These are phyloP conservation scores for Ennomos quercinarius DNA, from an alignment of 2,888 invertebrate genomes.

Conservation along the genomic window DNA sequence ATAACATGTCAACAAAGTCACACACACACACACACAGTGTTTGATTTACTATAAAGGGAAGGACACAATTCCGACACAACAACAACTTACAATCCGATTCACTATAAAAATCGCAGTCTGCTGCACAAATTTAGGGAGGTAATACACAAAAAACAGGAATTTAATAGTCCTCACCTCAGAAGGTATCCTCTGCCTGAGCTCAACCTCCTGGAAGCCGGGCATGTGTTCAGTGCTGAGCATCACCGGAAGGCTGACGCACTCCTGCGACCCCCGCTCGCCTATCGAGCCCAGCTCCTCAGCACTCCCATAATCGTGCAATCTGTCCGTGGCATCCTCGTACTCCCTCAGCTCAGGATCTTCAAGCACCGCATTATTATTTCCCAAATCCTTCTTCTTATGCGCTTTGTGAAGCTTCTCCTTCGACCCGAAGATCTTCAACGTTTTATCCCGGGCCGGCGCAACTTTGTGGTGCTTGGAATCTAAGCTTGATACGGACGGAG, in stretches of 20 bases:
- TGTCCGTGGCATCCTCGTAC: slow-evolving; percentile 69
- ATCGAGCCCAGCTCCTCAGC: slow-evolving; percentile 77
- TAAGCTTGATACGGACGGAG: slow-evolving; percentile 88
- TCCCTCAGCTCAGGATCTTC: slow-evolving; percentile 79
- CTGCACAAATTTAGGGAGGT: too few species aligned
- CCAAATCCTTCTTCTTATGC: slow-evolving; percentile 76
- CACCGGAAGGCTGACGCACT: slow-evolving; percentile 80
- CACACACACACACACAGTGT: too few species aligned
- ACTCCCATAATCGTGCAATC: slow-evolving; percentile 71
- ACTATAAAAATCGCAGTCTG: too few species aligned
- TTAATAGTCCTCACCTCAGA: slow-evolving; percentile 67
- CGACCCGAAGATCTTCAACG: slow-evolving; percentile 81
- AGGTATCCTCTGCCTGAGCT: slow-evolving; percentile 74
- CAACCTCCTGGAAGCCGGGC: slow-evolving; percentile 81
- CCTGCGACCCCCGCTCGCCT: slow-evolving; percentile 77
- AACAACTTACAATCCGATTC: too few species aligned
- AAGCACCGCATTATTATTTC: slow-evolving; percentile 79
- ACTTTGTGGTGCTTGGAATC: slow-evolving; percentile 86
- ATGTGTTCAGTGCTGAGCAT: slow-evolving; percentile 78
- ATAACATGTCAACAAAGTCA: too few species aligned
- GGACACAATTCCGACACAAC: too few species aligned
- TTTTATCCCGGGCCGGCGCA: slow-evolving; percentile 77
- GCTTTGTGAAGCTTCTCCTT: slow-evolving; percentile 83
- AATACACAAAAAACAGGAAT: too few species aligned
- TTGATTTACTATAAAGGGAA: too few species aligned